phyloP scores from a whole-genome alignment of 1,140 invertebrate genomes.

The Megalonaias nervosa region DNA sequence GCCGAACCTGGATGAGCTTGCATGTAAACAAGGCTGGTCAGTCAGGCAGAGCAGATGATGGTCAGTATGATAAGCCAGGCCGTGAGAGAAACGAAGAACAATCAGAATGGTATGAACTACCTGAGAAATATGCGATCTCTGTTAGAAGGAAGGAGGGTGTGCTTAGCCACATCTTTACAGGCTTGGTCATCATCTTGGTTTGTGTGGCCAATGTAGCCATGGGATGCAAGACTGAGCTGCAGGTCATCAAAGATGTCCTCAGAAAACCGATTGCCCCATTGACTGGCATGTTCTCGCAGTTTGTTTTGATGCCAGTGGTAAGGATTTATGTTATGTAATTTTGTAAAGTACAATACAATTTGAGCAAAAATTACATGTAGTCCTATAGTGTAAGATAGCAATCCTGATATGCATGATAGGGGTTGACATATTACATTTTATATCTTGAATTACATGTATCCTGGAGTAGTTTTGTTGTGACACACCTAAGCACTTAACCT shows the following conservation, averaged over 20 bases:
- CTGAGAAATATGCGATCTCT: slow-evolving; percentile 42
- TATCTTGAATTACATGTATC: too few species aligned
- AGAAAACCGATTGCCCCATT: slow-evolving; percentile 68
- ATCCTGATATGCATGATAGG: too few species aligned
- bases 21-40: slow-evolving; percentile 18
- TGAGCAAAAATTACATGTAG: too few species aligned
- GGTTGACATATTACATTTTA: too few species aligned
- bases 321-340: slow-evolving; percentile 15
- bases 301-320: slow-evolving; percentile 73
- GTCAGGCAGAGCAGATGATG: slow-evolving; percentile 8
- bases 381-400: too few species aligned
- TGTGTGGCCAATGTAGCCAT: slow-evolving; percentile 69
- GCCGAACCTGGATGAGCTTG: slow-evolving; percentile 30
- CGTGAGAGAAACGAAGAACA: slow-evolving; percentile 6
- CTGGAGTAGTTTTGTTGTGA: too few species aligned
- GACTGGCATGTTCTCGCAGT: slow-evolving; percentile 71
- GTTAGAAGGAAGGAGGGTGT: slow-evolving; percentile 51
- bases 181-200: slow-evolving; percentile 60
- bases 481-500: too few species aligned
- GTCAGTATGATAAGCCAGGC: slow-evolving; percentile 5
- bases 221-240: slow-evolving; percentile 70
- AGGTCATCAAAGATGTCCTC: slow-evolving; percentile 66
- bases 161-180: slow-evolving; percentile 64
- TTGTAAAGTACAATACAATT: too few species aligned
- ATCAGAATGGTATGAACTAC: slow-evolving; percentile 38